Evolutionary conservation across 1,140 invertebrate species (phyloP).

Genomic region (Oncopeltus fasciatus): DNA sequence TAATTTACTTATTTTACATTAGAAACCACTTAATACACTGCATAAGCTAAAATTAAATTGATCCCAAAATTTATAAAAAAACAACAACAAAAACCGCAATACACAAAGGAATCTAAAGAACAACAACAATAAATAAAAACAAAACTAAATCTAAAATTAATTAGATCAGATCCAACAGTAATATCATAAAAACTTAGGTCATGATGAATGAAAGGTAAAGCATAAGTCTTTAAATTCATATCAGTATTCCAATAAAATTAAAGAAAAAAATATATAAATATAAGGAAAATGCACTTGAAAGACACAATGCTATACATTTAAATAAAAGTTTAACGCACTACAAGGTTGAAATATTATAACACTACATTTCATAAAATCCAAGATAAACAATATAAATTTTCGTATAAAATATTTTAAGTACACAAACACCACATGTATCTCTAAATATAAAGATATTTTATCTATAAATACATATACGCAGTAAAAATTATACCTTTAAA

Average conservation of each 20-base stretch:
- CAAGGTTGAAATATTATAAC: neutral
- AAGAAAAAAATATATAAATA: neutral
- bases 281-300: conserved; percentile 4
- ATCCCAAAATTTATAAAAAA: too few relatives aligned
- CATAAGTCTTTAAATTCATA: neutral
- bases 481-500: neutral
- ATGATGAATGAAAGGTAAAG: neutral
- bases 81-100: too few relatives aligned
- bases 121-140: too few relatives aligned
- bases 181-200: too few relatives aligned
- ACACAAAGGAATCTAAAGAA: too few relatives aligned
- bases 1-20: too few relatives aligned
- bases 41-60: too few relatives aligned
- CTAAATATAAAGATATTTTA: conserved; percentile 3
- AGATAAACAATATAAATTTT: conserved; percentile 6
- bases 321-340: neutral
- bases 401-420: conserved; percentile 7
- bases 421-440: neutral
- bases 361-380: neutral
- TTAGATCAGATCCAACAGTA: too few relatives aligned
- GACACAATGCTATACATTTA: neutral
- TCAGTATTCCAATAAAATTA: neutral
- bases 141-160: too few relatives aligned
- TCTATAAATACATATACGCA: neutral
- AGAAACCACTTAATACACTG: too few relatives aligned